Base-by-base conservation (phyloP, 2,888 invertebrate genomes). In the Cactoblastis cactorum region DNA sequence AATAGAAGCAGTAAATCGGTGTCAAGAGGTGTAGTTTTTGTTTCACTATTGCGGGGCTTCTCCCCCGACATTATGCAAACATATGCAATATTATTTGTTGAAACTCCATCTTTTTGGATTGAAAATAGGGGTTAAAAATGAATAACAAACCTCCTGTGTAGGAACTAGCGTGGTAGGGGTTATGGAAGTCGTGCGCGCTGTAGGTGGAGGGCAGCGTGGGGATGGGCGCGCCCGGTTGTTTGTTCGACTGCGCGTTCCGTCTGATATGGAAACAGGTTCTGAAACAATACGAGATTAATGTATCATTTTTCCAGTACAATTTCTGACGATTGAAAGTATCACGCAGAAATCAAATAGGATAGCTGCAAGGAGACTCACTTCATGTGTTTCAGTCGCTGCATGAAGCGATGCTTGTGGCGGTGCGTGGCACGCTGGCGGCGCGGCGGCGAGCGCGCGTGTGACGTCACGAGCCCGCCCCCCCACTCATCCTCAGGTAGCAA, bases 371-470 rank as follows among this genome's bases (percentile, higher is more conserved):
- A 28, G 3, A 45, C 85, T 81, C 84, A 97, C 97, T 98, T 98
- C 95, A 98, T 98, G 72, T 98, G 98, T 84, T 98, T 98, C 46
- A 98, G 91, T 41, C 98, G 93, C 80, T 98, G 97, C 95, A 98
- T 96, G 78, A 98, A 97, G 54, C 97, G 93, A 80, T 98, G 97
- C 77, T 98, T 98, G 84, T 98, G 98, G 24, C 96, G 92, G 76
- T 98, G 97, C 55, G 89, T 88, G 58, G 97, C 97, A 57, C 97
- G 93, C 83, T 95, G 93, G 54, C 94, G 91, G 41, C 89, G 84
- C 62, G 89, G 88, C 51, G 93, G 93, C 58, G 93, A 92, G 71
- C 94, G 92, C 22, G 93, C 91, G 76, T 93, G 93, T 71, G 93
- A 83, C 59, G 86, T 74, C 63, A 78, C 80, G 51, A 80, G 77